Conservation (phyloP, 2,113 vertebrate species). For the Sinocyclocheilus anshuiensis region DNA sequence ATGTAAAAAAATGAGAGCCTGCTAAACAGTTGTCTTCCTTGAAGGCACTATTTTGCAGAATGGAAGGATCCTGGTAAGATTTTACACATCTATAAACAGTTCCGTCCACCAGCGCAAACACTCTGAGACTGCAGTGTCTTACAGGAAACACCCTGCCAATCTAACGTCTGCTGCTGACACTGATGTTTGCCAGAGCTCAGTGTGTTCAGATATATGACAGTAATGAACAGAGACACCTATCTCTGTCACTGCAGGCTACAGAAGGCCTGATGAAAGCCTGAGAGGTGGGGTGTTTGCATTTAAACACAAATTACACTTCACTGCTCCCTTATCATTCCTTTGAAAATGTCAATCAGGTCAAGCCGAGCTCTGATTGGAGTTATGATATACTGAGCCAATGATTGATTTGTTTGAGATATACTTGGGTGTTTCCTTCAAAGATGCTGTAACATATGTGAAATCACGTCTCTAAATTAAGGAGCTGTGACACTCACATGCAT, state of each 20-base stretch:
- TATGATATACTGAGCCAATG: neutral
- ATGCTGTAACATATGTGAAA: neutral
- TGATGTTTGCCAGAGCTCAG: neutral
- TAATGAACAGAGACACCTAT: conserved; percentile 41
- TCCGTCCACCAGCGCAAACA: neutral
- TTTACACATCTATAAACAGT: neutral
- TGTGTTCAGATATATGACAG: conserved; percentile 27
- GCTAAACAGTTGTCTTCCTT: no score
- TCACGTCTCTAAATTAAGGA: neutral
- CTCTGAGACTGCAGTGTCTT: neutral
- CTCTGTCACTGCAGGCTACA: conserved; percentile 16
- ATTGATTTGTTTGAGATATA: neutral
- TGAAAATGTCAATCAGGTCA: conserved; percentile 6
- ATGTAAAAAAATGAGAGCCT: no score
- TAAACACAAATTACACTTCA: conserved; percentile 24
- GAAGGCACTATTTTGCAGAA: neutral
- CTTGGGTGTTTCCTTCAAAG: neutral
- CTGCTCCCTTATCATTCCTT: neutral
- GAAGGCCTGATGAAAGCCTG: neutral
- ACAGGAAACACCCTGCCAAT: conserved; percentile 22
- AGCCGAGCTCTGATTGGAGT: neutral
- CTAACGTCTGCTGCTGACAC: conserved; percentile 4
- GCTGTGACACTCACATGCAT: neutral
- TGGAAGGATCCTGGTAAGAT: neutral
- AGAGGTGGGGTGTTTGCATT: conserved; percentile 13